Evolutionary conservation across 2,797 vertebrate species (phyloP).

Genomic region (Rhinella marina): DNA sequence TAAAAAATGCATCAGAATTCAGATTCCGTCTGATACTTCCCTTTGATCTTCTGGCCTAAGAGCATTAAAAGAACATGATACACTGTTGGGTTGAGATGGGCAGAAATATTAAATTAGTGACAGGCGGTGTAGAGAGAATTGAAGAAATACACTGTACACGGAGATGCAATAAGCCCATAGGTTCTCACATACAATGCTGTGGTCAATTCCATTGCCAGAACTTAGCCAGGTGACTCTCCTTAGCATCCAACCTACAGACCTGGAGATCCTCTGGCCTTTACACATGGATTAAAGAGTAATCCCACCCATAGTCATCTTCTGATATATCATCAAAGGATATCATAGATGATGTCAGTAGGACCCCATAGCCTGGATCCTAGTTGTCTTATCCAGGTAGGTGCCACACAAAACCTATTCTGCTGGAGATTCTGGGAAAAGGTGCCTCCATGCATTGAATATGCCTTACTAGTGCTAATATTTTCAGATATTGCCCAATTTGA

Average conservation of each 20-base stretch:
- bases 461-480: no score
- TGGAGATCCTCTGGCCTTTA: no score
- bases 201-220: not conserved
- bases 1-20: conserved; percentile 49
- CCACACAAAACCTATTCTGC: not conserved
- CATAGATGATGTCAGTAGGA: not conserved
- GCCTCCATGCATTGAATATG: no score
- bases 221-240: not conserved
- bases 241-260: not conserved
- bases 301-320: not conserved
- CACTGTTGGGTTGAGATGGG: conserved; percentile 20
- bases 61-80: conserved; percentile 47
- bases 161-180: no score
- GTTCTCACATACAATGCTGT: not conserved
- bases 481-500: no score
- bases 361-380: not conserved
- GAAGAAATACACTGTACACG: no score
- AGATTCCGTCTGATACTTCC: conserved; percentile 26
- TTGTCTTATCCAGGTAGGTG: not conserved
- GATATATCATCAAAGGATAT: not conserved
- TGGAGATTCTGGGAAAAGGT: no score
- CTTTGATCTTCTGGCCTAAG: conserved; percentile 47
- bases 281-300: not conserved
- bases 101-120: conserved; percentile 38
- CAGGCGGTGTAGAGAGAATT: not conserved